Evolutionary conservation across 2,888 invertebrate genomes (phyloP), one percentile per base, ranked within the genome.

Genomic region (Petrolisthes manimaculis): DNA sequence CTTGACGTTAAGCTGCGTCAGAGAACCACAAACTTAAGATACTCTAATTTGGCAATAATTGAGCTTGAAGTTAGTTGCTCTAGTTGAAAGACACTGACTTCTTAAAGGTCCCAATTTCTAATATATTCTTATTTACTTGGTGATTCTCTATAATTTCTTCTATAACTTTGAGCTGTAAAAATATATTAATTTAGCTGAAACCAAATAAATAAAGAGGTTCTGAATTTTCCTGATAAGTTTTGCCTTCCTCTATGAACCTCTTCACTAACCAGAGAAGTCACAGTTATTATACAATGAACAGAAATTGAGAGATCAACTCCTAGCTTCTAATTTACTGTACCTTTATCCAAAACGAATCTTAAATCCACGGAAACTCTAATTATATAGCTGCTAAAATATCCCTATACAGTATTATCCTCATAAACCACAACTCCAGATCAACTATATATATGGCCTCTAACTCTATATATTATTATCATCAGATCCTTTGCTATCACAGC

Each of bases 401-500:
- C 37, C 37, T 37, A 37, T 37, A 37, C 71, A n/a, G 18, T 86
- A 54, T 55, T 37, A 83, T 86, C 77, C 75, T 79, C 80, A 80
- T 84, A 87, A 75, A 81, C 24, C 75, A 81, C 69, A 75, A 86
- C 53, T 69, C 55, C 24, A 85, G 84, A 79, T 84, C 74, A 84
- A 78, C 53, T 61, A 61, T 74, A 71, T 61, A n/a, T 67, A 61
- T 80, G 81, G 75, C 56, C 24, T 71, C 77, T 84, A 77, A 61
- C 74, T 84, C 61, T 78, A 24, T 84, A 51, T 56, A 55, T 86
- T 61, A 56, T 84, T 80, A 88, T 84, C 74, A 55, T 88, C 81
- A 81, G 84, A 88, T 88, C 88, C 71, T 78, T 84, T 55, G 55
- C 56, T 88, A 88, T 88, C 88, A 88, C 88, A 88, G 88, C 84